Percentiles rank a stretch among this genome's conserved stretches.
phyloP scores from a whole-genome alignment of 1,140 invertebrate species.

The Drosophila grimshawi region DNA sequence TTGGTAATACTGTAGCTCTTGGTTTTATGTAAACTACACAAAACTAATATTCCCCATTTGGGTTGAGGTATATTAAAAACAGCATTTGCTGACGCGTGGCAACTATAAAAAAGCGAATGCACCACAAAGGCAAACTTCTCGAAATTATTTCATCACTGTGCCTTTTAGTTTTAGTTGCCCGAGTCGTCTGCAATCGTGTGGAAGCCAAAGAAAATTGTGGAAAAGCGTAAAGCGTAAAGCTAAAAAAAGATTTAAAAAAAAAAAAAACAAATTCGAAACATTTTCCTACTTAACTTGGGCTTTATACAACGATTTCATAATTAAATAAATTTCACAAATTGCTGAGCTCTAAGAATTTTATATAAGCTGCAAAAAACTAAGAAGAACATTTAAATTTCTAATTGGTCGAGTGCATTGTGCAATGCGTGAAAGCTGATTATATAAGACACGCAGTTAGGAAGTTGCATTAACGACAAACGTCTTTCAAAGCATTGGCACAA shows the following conservation, averaged over 20 bases:
- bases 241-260: background rate
- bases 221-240: constrained; percentile 40
- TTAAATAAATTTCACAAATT: constrained; percentile 10
- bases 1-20: background rate
- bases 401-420: constrained; percentile 30
- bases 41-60: constrained; percentile 13
- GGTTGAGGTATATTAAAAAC: constrained; percentile 5
- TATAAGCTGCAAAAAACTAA: too few relatives aligned
- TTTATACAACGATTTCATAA: constrained; percentile 18
- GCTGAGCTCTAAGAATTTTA: background rate
- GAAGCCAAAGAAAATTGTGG: constrained; percentile 57
- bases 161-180: constrained; percentile 64
- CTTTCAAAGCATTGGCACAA: constrained; percentile 8
- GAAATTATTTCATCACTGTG: constrained; percentile 66
- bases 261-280: background rate
- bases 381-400: background rate
- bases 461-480: constrained; percentile 2
- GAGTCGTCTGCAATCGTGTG: constrained; percentile 74
- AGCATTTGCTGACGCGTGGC: constrained; percentile 27
- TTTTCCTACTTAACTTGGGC: constrained; percentile 13
- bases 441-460: constrained; percentile 50
- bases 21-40: background rate
- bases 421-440: constrained; percentile 62
- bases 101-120: constrained; percentile 55
- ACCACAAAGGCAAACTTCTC: constrained; percentile 78